Conservation (phyloP, 2,888 invertebrate genomes). For the Nomada ruficornis region DNA sequence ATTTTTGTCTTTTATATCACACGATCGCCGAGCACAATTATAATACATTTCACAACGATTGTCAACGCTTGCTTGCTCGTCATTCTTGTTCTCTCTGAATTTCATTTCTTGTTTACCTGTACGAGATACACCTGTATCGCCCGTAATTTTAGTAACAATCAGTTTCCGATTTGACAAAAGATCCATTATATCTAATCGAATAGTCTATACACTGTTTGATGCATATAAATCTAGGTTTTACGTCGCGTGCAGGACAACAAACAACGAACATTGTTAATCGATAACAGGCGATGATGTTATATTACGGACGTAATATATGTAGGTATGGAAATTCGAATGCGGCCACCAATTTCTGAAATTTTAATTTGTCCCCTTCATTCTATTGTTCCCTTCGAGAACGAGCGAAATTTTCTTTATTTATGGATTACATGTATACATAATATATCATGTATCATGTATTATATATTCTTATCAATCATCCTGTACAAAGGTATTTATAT, state of each 20-base stretch:
- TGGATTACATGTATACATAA: background rate
- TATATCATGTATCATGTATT: no score
- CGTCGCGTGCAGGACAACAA: conserved; percentile 25
- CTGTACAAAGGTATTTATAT: background rate
- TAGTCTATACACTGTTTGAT: conserved; percentile 30
- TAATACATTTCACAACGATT: conserved; percentile 26
- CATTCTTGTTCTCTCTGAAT: background rate
- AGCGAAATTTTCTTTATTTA: background rate
- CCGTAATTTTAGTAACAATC: conserved; percentile 39
- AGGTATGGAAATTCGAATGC: background rate
- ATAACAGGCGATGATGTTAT: conserved; percentile 15
- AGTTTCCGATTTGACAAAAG: conserved; percentile 3
- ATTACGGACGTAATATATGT: background rate
- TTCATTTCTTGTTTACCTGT: background rate
- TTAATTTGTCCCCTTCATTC: no score
- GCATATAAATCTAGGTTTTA: conserved; percentile 38
- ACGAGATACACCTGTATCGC: conserved; percentile 38
- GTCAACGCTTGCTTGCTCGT: background rate
- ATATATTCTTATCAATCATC: no score
- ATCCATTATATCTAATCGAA: conserved; percentile 30
- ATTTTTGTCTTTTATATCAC: conserved; percentile 51
- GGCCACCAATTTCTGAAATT: conserved; percentile 11
- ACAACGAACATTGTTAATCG: conserved; percentile 29
- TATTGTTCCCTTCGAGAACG: background rate
- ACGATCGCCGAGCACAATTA: conserved; percentile 21